Evolutionary conservation across 2,797 vertebrate genomes (phyloP).

Genomic region (Myoxocephalus aenaeus): DNA sequence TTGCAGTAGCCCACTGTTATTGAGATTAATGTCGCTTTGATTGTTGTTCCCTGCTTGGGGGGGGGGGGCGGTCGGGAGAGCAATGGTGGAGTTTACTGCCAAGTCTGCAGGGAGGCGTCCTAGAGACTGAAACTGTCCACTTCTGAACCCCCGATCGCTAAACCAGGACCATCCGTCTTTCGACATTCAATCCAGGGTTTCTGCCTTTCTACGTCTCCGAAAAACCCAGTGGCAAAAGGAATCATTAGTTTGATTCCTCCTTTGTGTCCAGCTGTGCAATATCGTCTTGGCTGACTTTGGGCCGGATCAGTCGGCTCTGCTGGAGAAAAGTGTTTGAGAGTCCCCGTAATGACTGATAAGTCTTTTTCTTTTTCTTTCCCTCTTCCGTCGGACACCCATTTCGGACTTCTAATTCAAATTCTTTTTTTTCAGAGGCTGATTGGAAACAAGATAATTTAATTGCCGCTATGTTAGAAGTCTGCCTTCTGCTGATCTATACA

Average conservation of each 20-base stretch:
- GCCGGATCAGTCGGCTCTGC: conserved; percentile 39
- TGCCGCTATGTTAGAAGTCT: not conserved
- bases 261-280: conserved; percentile 53
- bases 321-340: conserved; percentile 26
- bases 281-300: conserved; percentile 31
- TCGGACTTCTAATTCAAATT: conserved; percentile 29
- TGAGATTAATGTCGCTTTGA: conserved; percentile 68
- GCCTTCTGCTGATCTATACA: conserved; percentile 1
- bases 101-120: conserved; percentile 1
- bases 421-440: conserved; percentile 33
- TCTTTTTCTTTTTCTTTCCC: conserved; percentile 17
- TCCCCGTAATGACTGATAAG: conserved; percentile 25
- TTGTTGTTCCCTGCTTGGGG: conserved; percentile 55
- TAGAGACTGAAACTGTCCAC: conserved; percentile 7
- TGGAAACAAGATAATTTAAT: conserved; percentile 42
- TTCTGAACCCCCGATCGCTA: conserved; percentile 18
- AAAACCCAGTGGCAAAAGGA: conserved; percentile 19
- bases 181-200: conserved; percentile 8
- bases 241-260: conserved; percentile 33
- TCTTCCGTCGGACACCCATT: conserved; percentile 15
- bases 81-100: not conserved
- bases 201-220: conserved; percentile 9
- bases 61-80: not conserved
- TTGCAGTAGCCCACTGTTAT: conserved; percentile 57
- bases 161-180: not conserved